A percentile compares a stretch with the other conserved stretches of the same genome.
Conservation (phyloP, 2,888 invertebrate genomes). For the Ophion ventricosus region DNA sequence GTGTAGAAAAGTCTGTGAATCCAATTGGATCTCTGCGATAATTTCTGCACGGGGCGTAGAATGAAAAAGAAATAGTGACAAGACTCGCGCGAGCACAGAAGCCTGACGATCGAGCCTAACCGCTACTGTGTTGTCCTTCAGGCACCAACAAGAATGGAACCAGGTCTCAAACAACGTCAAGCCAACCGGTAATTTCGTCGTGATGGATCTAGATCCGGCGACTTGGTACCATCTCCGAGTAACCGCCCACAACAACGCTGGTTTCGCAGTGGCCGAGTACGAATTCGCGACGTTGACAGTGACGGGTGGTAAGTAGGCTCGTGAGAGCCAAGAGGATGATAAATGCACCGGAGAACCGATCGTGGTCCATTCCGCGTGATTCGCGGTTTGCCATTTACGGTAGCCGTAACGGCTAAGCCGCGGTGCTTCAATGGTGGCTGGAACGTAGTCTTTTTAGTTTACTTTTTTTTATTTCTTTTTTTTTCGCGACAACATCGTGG, state of each 20-base stretch:
- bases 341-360: slow-evolving; percentile 60
- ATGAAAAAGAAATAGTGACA: background rate
- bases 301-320: slow-evolving; percentile 91
- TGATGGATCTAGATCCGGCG: slow-evolving; percentile 95
- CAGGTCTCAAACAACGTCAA: slow-evolving; percentile 97
- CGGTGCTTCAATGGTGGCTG: slow-evolving; percentile 71
- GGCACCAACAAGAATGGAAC: slow-evolving; percentile 95
- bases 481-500: slow-evolving; percentile 54
- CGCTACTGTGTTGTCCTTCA: slow-evolving; percentile 78
- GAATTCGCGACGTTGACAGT: slow-evolving; percentile 97
- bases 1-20: too few relatives aligned
- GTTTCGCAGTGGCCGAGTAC: slow-evolving; percentile 97
- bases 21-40: too few relatives aligned
- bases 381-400: background rate
- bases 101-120: background rate
- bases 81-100: background rate
- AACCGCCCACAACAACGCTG: slow-evolving; percentile 97
- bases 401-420: slow-evolving; percentile 56
- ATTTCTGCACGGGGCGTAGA: too few relatives aligned
- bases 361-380: slow-evolving; percentile 55
- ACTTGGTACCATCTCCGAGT: slow-evolving; percentile 97
- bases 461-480: slow-evolving; percentile 38
- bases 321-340: background rate
- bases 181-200: slow-evolving; percentile 95
- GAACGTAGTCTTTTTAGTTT: slow-evolving; percentile 67